Evolutionary conservation across 2,113 vertebrate species (phyloP).

Genomic region (Numenius arquata): DNA sequence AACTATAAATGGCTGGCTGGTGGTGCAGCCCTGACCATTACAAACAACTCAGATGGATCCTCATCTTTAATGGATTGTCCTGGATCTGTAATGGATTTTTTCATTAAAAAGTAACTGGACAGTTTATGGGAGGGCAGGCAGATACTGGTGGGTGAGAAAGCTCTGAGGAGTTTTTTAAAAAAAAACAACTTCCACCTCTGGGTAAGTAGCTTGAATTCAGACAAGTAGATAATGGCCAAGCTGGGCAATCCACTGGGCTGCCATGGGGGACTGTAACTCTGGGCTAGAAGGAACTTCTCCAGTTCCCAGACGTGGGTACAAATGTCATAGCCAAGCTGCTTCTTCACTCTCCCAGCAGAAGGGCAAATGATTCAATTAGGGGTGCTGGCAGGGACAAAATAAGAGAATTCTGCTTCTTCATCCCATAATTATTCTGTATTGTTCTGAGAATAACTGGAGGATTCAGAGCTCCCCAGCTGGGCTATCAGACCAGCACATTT

Average conservation of each 20-base stretch:
- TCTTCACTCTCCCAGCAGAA: background rate
- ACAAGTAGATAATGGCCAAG: background rate
- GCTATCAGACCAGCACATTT: background rate
- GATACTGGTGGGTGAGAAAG: background rate
- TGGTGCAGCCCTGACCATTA: background rate
- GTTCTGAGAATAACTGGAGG: background rate
- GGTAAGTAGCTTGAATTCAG: background rate
- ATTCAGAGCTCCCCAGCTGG: background rate
- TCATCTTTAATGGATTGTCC: background rate
- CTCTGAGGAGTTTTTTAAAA: background rate
- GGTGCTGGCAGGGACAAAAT: background rate
- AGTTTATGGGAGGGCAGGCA: background rate
- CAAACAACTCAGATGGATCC: rapidly evolving
- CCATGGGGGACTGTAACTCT: background rate
- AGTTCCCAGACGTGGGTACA: background rate
- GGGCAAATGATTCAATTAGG: background rate
- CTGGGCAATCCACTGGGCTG: background rate
- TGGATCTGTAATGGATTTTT: background rate
- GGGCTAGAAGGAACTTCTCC: background rate
- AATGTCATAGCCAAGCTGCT: background rate
- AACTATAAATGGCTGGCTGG: background rate
- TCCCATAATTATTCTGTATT: background rate
- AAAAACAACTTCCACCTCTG: background rate
- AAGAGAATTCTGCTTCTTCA: background rate
- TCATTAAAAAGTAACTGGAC: background rate